A percentile compares a stretch with the other conserved stretches of the same genome.
phyloP scores from a whole-genome alignment of 2,113 vertebrate genomes.

The Pangasianodon hypophthalmus region DNA sequence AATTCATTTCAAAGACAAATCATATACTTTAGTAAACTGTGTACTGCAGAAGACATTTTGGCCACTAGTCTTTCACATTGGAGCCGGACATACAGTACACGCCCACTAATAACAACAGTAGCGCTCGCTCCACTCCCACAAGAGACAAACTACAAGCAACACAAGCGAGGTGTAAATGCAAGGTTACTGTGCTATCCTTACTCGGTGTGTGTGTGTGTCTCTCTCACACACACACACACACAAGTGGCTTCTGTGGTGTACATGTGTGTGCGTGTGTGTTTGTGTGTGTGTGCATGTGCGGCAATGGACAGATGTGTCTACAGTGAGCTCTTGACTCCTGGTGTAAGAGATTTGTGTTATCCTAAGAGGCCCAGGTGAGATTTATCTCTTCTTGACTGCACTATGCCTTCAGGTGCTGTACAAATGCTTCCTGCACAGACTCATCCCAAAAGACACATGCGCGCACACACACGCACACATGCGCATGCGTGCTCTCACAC shows the following conservation, averaged over 20 bases:
- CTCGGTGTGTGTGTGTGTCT: not conserved
- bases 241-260: too few relatives aligned
- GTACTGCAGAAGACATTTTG: too few relatives aligned
- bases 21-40: too few relatives aligned
- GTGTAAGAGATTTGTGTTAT: conserved; percentile 59
- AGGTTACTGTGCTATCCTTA: not conserved
- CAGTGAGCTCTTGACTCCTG: conserved; percentile 28
- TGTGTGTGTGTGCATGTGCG: not conserved
- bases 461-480: not conserved
- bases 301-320: conserved; percentile 41
- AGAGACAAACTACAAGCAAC: not conserved
- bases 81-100: not conserved
- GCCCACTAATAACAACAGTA: not conserved
- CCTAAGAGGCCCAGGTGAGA: conserved; percentile 18
- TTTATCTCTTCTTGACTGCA: not conserved
- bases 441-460: conserved; percentile 22
- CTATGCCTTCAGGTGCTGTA: not conserved
- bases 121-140: not conserved
- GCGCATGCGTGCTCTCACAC: too few relatives aligned
- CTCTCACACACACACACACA: not conserved
- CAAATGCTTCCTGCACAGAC: not conserved
- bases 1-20: too few relatives aligned
- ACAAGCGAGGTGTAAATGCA: not conserved
- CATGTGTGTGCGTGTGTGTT: not conserved
- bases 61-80: not conserved